These are phyloP conservation scores for Dicrostonyx torquatus DNA, from an alignment of 2,797 vertebrate species.

Conservation along the genomic window DNA sequence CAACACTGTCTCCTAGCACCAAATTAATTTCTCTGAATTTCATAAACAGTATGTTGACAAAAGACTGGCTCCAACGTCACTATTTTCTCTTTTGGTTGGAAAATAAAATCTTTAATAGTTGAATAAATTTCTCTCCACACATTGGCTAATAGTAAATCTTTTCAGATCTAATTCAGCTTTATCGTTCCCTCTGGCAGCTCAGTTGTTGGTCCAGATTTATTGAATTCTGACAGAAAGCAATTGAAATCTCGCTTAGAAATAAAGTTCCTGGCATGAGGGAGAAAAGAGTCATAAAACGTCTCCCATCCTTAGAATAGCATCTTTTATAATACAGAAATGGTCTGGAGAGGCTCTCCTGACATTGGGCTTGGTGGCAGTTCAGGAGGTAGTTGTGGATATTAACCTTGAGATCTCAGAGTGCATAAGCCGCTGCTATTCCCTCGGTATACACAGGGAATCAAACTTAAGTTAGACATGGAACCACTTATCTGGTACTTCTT, in stretches of 20 bases:
- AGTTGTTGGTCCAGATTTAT: conserved; percentile 69
- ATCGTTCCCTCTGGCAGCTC: conserved; percentile 62
- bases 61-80: conserved; percentile 28
- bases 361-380: conserved; percentile 40
- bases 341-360: conserved; percentile 26
- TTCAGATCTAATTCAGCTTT: conserved; percentile 76
- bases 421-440: background rate
- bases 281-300: conserved; percentile 53
- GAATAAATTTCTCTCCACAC: conserved; percentile 72
- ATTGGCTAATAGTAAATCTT: conserved; percentile 81
- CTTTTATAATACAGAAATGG: conserved; percentile 52
- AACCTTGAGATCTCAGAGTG: conserved; percentile 11
- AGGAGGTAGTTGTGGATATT: background rate
- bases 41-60: conserved; percentile 60
- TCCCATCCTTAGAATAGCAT: conserved; percentile 65
- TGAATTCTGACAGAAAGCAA: conserved; percentile 70
- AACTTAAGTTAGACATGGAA: conserved; percentile 37
- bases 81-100: conserved; percentile 40
- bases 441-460: background rate
- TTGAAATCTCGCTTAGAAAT: conserved; percentile 74
- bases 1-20: background rate
- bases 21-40: conserved; percentile 54
- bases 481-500: background rate
- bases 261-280: conserved; percentile 45
- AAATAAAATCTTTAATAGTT: conserved; percentile 68